Percentiles rank a stretch among this genome's conserved stretches.
Conservation (phyloP, 35 echinoderm and acorn worm genomes). For the Hemicentrotus pulcherrimus region DNA sequence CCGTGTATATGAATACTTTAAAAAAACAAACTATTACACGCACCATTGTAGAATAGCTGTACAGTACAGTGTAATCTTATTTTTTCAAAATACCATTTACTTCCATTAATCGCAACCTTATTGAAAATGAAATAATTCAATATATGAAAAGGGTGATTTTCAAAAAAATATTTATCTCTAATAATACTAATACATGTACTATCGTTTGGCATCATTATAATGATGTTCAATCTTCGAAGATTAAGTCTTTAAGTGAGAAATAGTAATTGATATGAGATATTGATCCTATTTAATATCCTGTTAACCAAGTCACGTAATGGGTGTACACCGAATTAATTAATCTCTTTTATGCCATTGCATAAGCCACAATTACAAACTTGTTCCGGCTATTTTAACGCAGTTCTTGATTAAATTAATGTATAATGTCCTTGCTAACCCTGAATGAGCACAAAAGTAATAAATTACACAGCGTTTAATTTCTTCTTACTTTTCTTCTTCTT, state of each 20-base stretch:
- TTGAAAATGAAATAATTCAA: not conserved
- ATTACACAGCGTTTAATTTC: too few relatives aligned
- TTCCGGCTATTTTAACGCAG: not conserved
- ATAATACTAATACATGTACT: not conserved
- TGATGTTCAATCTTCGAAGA: not conserved
- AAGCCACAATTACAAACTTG: not conserved
- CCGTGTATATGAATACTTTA: too few relatives aligned
- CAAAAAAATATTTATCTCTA: too few relatives aligned
- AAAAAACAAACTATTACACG: too few relatives aligned
- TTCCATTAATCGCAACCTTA: too few relatives aligned
- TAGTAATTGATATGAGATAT: not conserved
- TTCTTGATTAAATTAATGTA: not conserved
- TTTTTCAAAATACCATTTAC: too few relatives aligned
- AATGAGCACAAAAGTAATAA: too few relatives aligned
- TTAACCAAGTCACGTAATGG: not conserved
- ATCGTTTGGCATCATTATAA: not conserved
- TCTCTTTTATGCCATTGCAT: constrained; percentile 18
- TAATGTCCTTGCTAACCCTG: not conserved
- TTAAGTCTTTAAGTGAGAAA: not conserved
- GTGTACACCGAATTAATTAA: not conserved
- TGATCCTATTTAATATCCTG: not conserved
- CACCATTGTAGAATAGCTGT: too few relatives aligned
- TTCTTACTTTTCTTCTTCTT: too few relatives aligned
- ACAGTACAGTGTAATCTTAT: too few relatives aligned
- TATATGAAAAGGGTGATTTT: not conserved